Evolutionary conservation across 64 coral and sea anemone species (phyloP).

Genomic region (Montipora sp.): DNA sequence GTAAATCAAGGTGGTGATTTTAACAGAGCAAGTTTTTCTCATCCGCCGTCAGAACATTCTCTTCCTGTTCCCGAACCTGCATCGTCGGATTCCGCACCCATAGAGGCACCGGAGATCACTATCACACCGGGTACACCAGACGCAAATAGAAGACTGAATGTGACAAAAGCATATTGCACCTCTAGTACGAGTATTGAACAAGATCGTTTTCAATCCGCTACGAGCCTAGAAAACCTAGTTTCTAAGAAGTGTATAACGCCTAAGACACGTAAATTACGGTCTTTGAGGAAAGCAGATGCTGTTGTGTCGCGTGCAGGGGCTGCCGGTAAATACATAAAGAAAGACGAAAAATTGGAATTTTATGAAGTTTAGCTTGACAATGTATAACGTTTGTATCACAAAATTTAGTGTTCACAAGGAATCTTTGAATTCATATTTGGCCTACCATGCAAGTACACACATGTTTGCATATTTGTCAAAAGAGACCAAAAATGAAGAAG

Average conservation of each 20-base stretch:
- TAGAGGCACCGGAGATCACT: conserved; percentile 20
- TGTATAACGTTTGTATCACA: not conserved
- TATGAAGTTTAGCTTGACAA: conserved; percentile 21
- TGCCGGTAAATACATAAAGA: conserved; percentile 70
- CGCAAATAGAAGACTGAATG: conserved; percentile 7
- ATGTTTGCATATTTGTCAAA: no score
- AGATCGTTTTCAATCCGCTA: conserved; percentile 76
- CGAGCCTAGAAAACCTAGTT: conserved; percentile 79
- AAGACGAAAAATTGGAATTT: conserved; percentile 38
- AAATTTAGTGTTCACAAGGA: not conserved
- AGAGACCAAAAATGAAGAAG: no score
- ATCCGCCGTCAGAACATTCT: conserved; percentile 54
- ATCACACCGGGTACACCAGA: conserved; percentile 24
- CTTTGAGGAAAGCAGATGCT: conserved; percentile 75
- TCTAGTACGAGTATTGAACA: conserved; percentile 71
- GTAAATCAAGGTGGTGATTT: conserved; percentile 28
- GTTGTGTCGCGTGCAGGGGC: conserved; percentile 64
- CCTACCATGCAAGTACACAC: no score
- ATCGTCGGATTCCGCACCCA: conserved; percentile 7
- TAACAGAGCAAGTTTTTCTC: conserved; percentile 29
- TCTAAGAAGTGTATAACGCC: conserved; percentile 82
- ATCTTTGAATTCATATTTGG: not conserved
- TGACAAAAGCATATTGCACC: conserved; percentile 46
- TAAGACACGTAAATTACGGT: conserved; percentile 70
- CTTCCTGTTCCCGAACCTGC: conserved; percentile 37